Conservation (phyloP, 2,797 vertebrate genomes). For the Parauchenoglanis ngamensis region DNA sequence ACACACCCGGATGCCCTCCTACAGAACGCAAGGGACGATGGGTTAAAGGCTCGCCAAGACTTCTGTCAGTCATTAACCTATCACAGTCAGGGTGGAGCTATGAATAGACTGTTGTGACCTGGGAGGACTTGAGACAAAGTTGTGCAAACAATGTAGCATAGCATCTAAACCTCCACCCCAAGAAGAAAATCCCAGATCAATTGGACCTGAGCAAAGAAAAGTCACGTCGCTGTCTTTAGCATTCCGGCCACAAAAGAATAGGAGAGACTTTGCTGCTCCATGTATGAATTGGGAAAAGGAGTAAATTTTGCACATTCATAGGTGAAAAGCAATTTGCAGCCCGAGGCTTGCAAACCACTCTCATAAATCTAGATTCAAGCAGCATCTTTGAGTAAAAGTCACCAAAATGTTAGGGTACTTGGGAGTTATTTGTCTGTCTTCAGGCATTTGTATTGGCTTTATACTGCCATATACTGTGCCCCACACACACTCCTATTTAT, state of each 20-base stretch:
- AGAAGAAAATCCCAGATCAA: background rate
- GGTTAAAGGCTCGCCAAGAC: slow-evolving; percentile 44
- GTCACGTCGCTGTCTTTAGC: slow-evolving; percentile 20
- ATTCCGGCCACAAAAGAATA: slow-evolving; percentile 45
- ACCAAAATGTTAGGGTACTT: slow-evolving; percentile 44
- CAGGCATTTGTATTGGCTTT: slow-evolving; percentile 30
- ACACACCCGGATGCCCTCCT: slow-evolving; percentile 22
- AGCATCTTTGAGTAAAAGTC: slow-evolving; percentile 50
- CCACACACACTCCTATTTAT: slow-evolving; percentile 29
- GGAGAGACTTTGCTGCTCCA: slow-evolving; percentile 49
- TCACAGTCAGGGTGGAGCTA: slow-evolving; percentile 23
- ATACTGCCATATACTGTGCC: slow-evolving; percentile 2
- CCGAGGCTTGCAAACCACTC: slow-evolving; percentile 25
- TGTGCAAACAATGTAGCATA: background rate
- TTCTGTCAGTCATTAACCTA: slow-evolving; percentile 44
- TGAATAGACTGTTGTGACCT: slow-evolving; percentile 30
- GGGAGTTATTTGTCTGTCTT: slow-evolving; percentile 47
- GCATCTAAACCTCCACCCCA: background rate
- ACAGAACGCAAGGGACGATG: slow-evolving; percentile 33
- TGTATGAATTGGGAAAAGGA: slow-evolving; percentile 47
- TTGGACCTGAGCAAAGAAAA: slow-evolving; percentile 23
- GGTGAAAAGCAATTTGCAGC: slow-evolving; percentile 56
- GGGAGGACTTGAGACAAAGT: background rate
- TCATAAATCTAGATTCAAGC: slow-evolving; percentile 51
- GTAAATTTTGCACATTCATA: slow-evolving; percentile 43